Conservation (phyloP, 2,797 vertebrate species). For the Clarias fuscus region DNA sequence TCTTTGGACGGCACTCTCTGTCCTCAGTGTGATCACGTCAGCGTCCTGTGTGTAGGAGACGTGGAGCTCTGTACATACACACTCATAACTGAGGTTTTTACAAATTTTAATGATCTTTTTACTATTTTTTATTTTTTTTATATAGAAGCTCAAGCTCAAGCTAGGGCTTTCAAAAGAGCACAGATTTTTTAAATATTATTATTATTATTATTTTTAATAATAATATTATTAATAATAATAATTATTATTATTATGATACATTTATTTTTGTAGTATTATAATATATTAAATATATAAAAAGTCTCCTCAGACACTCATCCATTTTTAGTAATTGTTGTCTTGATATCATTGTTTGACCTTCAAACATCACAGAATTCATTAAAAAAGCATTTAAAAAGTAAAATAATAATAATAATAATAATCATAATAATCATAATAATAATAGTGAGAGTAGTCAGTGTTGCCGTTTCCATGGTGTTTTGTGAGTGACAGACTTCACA, state of each 20-base stretch:
- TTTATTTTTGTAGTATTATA: too few species aligned
- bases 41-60: neutral
- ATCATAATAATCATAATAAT: neutral
- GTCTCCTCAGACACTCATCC: neutral
- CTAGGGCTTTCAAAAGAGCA: too few species aligned
- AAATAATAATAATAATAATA: neutral
- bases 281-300: neutral
- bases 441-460: neutral
- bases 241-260: too few species aligned
- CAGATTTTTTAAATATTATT: too few species aligned
- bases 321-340: neutral
- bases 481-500: neutral
- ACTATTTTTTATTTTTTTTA: too few species aligned
- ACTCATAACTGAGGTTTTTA: too few species aligned
- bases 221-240: too few species aligned
- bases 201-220: too few species aligned
- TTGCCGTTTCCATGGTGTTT: neutral
- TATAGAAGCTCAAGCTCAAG: too few species aligned
- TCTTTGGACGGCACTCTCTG: too few species aligned
- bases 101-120: too few species aligned
- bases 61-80: neutral
- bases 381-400: neutral
- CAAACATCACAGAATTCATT: neutral
- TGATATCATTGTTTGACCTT: neutral
- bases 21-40: neutral